Conservation (phyloP, 2,797 vertebrate species). For the Microctenopoma steveboyesi region DNA sequence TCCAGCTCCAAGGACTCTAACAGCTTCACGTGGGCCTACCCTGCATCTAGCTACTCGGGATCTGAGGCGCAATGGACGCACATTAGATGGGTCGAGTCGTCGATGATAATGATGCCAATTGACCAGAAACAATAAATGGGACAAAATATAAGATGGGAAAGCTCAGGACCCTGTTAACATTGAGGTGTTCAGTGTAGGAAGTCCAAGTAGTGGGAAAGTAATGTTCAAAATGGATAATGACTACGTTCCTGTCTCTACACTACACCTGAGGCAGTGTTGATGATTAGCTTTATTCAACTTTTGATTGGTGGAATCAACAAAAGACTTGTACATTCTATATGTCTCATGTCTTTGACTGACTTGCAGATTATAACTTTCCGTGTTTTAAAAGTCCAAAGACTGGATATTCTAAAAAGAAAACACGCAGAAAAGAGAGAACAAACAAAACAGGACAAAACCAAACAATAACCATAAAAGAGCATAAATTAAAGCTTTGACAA, state of each 20-base stretch:
- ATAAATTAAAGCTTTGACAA: slow-evolving; percentile 4
- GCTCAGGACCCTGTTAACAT: slow-evolving; percentile 58
- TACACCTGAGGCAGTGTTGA: slow-evolving; percentile 39
- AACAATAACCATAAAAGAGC: slow-evolving; percentile 31
- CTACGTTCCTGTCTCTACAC: slow-evolving; percentile 25
- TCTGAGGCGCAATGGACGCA: slow-evolving; percentile 77
- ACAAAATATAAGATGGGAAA: slow-evolving; percentile 37
- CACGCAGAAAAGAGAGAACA: slow-evolving; percentile 5
- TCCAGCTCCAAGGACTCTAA: slow-evolving; percentile 81
- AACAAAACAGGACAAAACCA: slow-evolving; percentile 9
- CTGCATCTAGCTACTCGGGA: slow-evolving; percentile 85
- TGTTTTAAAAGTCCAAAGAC: slow-evolving; percentile 58
- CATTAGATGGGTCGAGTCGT: slow-evolving; percentile 72
- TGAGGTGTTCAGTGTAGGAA: slow-evolving; percentile 44
- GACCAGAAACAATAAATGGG: slow-evolving; percentile 26
- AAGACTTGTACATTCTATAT: slow-evolving; percentile 82
- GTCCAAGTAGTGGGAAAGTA: slow-evolving; percentile 30
- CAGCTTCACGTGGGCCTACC: slow-evolving; percentile 81
- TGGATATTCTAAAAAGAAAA: slow-evolving; percentile 20
- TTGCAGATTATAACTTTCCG: slow-evolving; percentile 47
- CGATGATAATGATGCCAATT: slow-evolving; percentile 71
- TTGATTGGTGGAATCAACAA: slow-evolving; percentile 44
- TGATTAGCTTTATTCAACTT: slow-evolving; percentile 29
- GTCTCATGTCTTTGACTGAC: slow-evolving; percentile 67
- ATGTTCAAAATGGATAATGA: slow-evolving; percentile 35